A percentile compares a stretch with the other conserved stretches of the same genome.
phyloP scores from a whole-genome alignment of 2,888 invertebrate species.

The Imbricaverruca yamaguchii region DNA sequence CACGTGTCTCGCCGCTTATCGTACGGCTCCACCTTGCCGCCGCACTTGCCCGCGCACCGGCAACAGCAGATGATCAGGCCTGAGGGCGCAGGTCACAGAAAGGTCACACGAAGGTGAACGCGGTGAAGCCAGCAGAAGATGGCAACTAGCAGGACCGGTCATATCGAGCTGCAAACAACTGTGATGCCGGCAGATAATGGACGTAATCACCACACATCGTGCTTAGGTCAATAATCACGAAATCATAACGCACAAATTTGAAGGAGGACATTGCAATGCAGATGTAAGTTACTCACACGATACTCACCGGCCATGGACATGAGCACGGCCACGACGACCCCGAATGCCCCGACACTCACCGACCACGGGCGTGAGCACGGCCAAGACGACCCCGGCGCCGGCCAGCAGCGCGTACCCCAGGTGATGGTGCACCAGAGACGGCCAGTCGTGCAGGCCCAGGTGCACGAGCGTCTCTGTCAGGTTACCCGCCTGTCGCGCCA shows the following conservation, averaged over 20 bases:
- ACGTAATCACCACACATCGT: too few relatives aligned
- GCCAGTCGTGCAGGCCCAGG: conserved; percentile 9
- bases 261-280: too few relatives aligned
- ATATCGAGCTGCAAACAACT: too few relatives aligned
- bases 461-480: background rate
- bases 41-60: conserved; percentile 75
- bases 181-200: too few relatives aligned
- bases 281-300: too few relatives aligned
- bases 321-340: background rate
- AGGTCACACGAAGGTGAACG: too few relatives aligned
- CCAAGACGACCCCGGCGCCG: background rate
- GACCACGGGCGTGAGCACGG: background rate
- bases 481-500: background rate
- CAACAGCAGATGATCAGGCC: conserved; percentile 9
- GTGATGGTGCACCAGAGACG: conserved; percentile 10
- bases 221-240: too few relatives aligned
- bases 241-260: too few relatives aligned
- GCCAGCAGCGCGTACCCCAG: conserved; percentile 12
- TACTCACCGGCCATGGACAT: background rate
- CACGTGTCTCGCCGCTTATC: conserved; percentile 80
- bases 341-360: background rate
- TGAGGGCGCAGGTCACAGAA: background rate
- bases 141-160: too few relatives aligned
- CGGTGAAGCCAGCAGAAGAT: too few relatives aligned
- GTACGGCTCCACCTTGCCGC: conserved; percentile 70